Evolutionary conservation across 2,113 vertebrate species (phyloP).

Genomic region (Tragelaphus buxtoni): DNA sequence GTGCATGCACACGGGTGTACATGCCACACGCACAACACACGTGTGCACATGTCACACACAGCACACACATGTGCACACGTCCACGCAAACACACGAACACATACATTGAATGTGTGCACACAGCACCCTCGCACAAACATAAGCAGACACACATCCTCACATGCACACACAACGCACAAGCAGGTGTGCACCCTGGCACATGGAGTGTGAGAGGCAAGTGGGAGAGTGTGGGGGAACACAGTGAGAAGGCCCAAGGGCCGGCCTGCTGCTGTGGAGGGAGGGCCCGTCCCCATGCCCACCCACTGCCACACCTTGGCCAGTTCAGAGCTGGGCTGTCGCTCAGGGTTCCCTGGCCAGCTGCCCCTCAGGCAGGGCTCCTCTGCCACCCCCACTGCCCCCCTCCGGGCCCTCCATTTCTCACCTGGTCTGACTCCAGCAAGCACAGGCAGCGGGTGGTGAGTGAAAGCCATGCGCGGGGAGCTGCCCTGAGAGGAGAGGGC

Average conservation of each 20-base stretch:
- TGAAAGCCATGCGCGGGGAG: slow-evolving; percentile 97
- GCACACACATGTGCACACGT: background rate
- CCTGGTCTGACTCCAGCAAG: slow-evolving; percentile 98
- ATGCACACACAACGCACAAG: background rate
- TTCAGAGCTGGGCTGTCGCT: background rate
- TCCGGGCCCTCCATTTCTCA: slow-evolving; percentile 82
- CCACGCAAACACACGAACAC: rapidly evolving
- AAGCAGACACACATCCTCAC: background rate
- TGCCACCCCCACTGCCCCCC: slow-evolving; percentile 23
- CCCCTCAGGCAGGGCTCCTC: background rate
- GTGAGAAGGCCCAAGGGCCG: background rate
- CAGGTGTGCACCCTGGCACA: background rate
- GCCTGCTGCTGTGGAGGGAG: background rate
- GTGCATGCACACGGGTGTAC: too few relatives aligned
- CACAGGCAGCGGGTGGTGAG: slow-evolving; percentile 97
- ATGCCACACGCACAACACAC: too few relatives aligned
- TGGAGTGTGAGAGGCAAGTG: background rate
- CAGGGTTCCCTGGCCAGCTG: background rate
- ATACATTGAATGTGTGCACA: too few relatives aligned
- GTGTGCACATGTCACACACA: background rate
- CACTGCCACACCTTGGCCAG: background rate
- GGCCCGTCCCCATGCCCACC: background rate
- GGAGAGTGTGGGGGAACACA: background rate
- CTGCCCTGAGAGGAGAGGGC: slow-evolving; percentile 93
- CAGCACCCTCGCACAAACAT: background rate